phyloP scores from a whole-genome alignment of 2,113 vertebrate species.

The Hemibagrus wyckioides region DNA sequence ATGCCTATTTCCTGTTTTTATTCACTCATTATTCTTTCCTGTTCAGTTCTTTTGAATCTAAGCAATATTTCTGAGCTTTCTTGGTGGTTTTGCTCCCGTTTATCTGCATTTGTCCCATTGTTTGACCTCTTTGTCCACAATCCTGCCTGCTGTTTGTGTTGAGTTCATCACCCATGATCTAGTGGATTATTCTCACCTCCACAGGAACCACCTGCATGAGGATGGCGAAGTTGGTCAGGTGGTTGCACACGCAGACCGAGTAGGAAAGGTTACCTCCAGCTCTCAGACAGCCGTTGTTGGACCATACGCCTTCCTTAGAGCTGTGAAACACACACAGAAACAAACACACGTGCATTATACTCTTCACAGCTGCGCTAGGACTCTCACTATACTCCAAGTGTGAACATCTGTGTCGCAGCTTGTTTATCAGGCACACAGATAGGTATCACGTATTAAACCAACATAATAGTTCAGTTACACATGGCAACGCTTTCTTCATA shows the following conservation, averaged over 20 bases:
- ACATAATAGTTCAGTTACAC: background rate
- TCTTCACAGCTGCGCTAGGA: background rate
- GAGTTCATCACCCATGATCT: no score
- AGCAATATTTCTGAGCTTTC: background rate
- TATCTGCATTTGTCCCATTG: background rate
- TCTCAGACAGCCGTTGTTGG: slow-evolving; percentile 82
- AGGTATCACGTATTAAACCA: background rate
- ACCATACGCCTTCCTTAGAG: slow-evolving; percentile 86
- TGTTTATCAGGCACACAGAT: background rate
- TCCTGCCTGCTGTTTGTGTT: no score
- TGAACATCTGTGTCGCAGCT: background rate
- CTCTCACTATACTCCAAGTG: background rate
- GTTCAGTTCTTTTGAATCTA: background rate
- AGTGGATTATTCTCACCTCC: slow-evolving; percentile 76
- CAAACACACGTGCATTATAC: slow-evolving; percentile 1
- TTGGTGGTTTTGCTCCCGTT: background rate
- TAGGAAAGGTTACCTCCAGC: slow-evolving; percentile 80
- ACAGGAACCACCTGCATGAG: slow-evolving; percentile 97
- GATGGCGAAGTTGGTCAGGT: slow-evolving; percentile 98
- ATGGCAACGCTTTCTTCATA: background rate
- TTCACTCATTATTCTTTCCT: background rate
- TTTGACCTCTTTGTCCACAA: background rate
- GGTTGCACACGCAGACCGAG: slow-evolving; percentile 89
- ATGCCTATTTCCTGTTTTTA: background rate
- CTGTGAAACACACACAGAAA: slow-evolving; percentile 62